Evolutionary conservation across 1,140 invertebrate genomes (phyloP).

Genomic region (Drosophila azteca): DNA sequence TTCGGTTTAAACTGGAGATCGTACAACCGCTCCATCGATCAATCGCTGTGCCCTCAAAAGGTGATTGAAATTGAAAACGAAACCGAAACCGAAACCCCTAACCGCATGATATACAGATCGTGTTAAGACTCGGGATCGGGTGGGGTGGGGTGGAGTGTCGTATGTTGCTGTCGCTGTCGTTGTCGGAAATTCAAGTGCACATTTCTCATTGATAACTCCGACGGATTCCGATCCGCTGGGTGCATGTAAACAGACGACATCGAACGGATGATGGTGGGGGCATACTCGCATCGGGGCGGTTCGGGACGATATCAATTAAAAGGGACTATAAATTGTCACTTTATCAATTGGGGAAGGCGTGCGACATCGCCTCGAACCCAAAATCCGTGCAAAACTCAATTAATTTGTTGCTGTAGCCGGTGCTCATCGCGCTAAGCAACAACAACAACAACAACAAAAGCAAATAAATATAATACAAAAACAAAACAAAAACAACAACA

Average conservation of each 20-base stretch:
- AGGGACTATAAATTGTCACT: slow-evolving; percentile 74
- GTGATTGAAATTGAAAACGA: slow-evolving; percentile 28
- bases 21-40: slow-evolving; percentile 24
- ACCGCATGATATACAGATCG: slow-evolving; percentile 51
- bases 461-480: not conserved
- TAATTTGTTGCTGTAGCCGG: slow-evolving; percentile 44
- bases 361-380: slow-evolving; percentile 12
- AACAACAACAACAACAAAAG: not conserved
- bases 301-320: slow-evolving; percentile 72
- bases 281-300: slow-evolving; percentile 1
- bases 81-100: slow-evolving; percentile 15
- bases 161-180: slow-evolving; percentile 35
- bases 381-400: slow-evolving; percentile 56
- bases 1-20: not conserved
- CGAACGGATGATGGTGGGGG: slow-evolving; percentile 1
- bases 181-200: slow-evolving; percentile 74
- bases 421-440: slow-evolving; percentile 18
- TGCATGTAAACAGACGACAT: slow-evolving; percentile 50
- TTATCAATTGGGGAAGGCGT: slow-evolving; percentile 66
- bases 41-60: slow-evolving; percentile 24
- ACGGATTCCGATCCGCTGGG: not conserved
- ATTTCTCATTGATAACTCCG: slow-evolving; percentile 74
- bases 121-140: slow-evolving; percentile 3
- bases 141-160: not conserved
- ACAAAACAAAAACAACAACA: too few relatives aligned